A percentile compares a stretch with the other conserved stretches of the same genome.
Evolutionary conservation across 2,797 vertebrate species (phyloP).

Genomic region (Zalophus californianus): DNA sequence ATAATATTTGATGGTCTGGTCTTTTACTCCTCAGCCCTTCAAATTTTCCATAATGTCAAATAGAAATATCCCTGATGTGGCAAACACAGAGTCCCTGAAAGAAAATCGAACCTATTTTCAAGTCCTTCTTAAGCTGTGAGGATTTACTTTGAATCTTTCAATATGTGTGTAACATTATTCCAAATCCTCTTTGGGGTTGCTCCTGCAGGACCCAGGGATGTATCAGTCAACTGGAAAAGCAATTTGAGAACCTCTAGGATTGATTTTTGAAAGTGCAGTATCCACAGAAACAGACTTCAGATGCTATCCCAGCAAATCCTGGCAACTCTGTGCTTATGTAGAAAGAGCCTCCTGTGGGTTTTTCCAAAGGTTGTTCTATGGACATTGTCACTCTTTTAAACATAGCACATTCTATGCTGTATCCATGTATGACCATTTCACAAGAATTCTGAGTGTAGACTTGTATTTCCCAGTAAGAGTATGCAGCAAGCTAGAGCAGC

Average conservation of each 20-base stretch:
- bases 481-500: not conserved
- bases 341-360: not conserved
- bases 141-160: constrained; percentile 56
- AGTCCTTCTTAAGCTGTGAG: constrained; percentile 12
- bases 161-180: constrained; percentile 1
- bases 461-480: constrained; percentile 47
- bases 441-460: constrained; percentile 32
- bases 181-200: constrained; percentile 10
- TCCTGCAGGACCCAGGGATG: not conserved
- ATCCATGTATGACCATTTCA: not conserved
- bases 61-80: constrained; percentile 18
- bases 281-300: constrained; percentile 54
- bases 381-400: not conserved
- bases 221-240: constrained; percentile 53
- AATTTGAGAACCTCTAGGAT: constrained; percentile 51
- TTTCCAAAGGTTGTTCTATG: not conserved
- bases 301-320: not conserved
- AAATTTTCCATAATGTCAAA: constrained; percentile 43
- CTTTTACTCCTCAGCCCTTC: not conserved
- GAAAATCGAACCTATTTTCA: constrained; percentile 60
- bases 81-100: constrained; percentile 24
- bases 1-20: constrained; percentile 32
- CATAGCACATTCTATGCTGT: not conserved
- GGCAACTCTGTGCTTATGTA: not conserved
- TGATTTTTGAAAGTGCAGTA: constrained; percentile 48